Base-by-base conservation (phyloP, 2,113 vertebrate genomes). In the Psephotus haematonotus region DNA sequence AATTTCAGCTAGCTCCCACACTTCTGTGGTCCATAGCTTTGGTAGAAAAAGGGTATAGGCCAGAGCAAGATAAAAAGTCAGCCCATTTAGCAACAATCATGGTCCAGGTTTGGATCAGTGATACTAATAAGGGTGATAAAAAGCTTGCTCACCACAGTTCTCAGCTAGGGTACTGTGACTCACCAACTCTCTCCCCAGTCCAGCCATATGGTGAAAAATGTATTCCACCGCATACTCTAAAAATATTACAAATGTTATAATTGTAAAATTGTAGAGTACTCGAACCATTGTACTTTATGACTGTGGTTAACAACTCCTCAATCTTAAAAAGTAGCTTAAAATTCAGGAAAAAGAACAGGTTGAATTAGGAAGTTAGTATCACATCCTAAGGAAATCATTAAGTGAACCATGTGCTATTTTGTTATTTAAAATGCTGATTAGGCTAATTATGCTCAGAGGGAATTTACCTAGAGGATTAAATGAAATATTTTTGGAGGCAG, bases 401-500 rank as follows among this genome's bases (percentile, higher is more conserved):
- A 77, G 59, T 77, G 76, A 93, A 88, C 88, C 15, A 4, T 70
- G 50, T 59, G 43, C 46, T 92, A 59, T 77, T 95, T 74, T 62
- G 31, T 83, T 94, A 74, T 67, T 95, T 95, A 81, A 97, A 95
- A 88, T 55, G 90, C 72, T 78, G 46, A 86, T 88, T 88, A 50
- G 60, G 27, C 18, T 95, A 95, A 95, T 96, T 88, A 92, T 60
- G 64, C 80, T 78, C 76, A 81, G 23, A 94, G 91, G 72, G 60
- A 92, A 89, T 64, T 84, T 33, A 20, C 57, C 50, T 78, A 71
- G 23, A 87, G 31, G 43, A 93, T 59, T 83, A 78, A 76, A 72
- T 67, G 1, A 63, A 93, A 22, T 39, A 19, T 70, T 88, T 88
- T 78, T 55, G 74, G 76, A 86, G 25, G 24, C 24, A 86, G 22